Percentiles rank a stretch among this genome's conserved stretches.
Conservation (phyloP, 2,113 vertebrate species). For the Calonectris borealis region DNA sequence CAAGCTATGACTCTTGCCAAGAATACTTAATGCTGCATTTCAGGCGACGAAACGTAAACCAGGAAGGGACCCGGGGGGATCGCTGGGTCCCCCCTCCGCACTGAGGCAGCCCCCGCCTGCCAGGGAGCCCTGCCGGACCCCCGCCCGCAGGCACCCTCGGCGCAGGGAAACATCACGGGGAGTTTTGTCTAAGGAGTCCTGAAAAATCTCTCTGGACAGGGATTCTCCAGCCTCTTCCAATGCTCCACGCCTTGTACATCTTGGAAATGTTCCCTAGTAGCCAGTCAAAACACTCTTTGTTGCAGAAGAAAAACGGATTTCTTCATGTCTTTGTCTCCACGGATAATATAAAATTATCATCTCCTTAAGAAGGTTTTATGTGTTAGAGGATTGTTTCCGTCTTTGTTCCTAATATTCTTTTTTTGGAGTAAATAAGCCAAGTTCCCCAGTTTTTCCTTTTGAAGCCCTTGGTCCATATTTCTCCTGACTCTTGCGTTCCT, state of each 20-base stretch:
- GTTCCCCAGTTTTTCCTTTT: neutral
- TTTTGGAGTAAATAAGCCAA: neutral
- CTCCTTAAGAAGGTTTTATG: neutral
- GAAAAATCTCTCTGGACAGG: neutral
- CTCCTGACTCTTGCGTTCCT: neutral
- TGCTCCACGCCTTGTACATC: neutral
- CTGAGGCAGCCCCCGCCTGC: neutral
- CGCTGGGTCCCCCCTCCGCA: neutral
- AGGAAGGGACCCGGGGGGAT: neutral
- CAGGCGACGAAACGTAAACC: fast-evolving
- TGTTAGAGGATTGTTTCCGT: neutral
- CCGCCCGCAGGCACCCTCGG: fast-evolving
- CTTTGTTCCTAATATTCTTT: neutral
- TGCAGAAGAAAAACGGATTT: slow-evolving; percentile 16
- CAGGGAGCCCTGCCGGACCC: neutral
- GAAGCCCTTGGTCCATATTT: neutral
- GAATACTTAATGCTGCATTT: neutral
- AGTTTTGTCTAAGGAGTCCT: neutral
- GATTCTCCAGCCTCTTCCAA: neutral
- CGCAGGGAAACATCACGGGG: neutral
- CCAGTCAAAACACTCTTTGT: slow-evolving; percentile 16
- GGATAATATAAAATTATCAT: neutral
- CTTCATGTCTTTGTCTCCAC: neutral
- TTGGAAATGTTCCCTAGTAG: slow-evolving; percentile 16
- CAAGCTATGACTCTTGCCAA: neutral